Percentiles rank a stretch among this genome's conserved stretches.
These are phyloP conservation scores for Wiebesia pumilae DNA, from an alignment of 1,140 invertebrate genomes.

Conservation along the genomic window DNA sequence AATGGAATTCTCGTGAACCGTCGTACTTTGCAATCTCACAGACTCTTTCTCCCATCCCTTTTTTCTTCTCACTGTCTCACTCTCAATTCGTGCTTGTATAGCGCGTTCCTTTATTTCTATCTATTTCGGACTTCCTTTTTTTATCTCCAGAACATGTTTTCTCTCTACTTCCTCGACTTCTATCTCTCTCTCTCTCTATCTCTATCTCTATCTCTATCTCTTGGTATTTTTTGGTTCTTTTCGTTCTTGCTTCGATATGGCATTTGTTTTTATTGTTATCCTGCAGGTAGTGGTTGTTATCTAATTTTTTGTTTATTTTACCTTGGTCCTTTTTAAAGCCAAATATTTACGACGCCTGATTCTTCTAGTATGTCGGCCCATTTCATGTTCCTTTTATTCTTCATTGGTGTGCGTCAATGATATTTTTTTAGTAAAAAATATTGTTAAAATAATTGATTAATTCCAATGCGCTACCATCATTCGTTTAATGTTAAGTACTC, in stretches of 20 bases:
- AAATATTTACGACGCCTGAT: constrained; percentile 46
- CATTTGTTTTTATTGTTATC: constrained; percentile 44
- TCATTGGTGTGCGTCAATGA: neutral
- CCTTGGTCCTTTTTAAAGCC: constrained; percentile 16
- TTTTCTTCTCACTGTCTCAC: constrained; percentile 32
- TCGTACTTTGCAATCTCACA: constrained; percentile 56
- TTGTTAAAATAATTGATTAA: neutral
- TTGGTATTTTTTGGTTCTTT: neutral
- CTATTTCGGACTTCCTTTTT: constrained; percentile 46
- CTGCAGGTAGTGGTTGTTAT: constrained; percentile 24
- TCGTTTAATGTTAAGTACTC: neutral
- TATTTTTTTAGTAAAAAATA: neutral
- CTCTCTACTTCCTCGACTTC: neutral
- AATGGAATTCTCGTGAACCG: constrained; percentile 61
- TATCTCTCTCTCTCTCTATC: neutral
- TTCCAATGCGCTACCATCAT: neutral
- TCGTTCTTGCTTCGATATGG: neutral
- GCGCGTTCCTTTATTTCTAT: constrained; percentile 50
- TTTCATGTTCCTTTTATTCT: constrained; percentile 19
- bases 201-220: neutral
- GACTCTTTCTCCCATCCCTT: constrained; percentile 47
- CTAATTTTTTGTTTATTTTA: constrained; percentile 21
- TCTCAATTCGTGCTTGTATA: constrained; percentile 28
- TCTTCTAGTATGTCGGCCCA: constrained; percentile 5
- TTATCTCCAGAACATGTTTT: constrained; percentile 34